phyloP scores from a whole-genome alignment of 1,140 invertebrate genomes.

The Trachymyrmex cornetzi region DNA sequence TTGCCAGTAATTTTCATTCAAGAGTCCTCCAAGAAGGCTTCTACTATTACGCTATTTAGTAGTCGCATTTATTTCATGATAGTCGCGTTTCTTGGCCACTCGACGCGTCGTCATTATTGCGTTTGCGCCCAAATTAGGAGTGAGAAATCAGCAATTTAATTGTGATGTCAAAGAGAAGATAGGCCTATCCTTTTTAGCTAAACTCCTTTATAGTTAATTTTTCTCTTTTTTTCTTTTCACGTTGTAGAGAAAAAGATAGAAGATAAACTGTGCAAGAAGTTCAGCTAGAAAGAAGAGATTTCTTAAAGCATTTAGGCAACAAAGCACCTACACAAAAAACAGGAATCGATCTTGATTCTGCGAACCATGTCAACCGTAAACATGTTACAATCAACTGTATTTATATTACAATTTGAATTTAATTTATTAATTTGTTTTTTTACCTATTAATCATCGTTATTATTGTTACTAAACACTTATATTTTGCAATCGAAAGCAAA shows the following conservation, averaged over 20 bases:
- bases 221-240: too few species aligned
- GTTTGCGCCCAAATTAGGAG: constrained; percentile 1
- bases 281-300: too few species aligned
- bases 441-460: neutral
- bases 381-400: neutral
- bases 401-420: neutral
- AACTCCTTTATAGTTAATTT: too few species aligned
- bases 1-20: constrained; percentile 39
- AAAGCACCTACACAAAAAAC: neutral
- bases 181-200: too few species aligned
- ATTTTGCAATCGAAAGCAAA: neutral
- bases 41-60: constrained; percentile 4
- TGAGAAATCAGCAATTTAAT: constrained; percentile 14
- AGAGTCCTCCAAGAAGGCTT: constrained; percentile 13
- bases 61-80: constrained; percentile 37
- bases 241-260: too few species aligned
- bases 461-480: neutral
- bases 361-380: neutral
- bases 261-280: too few species aligned
- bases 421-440: neutral
- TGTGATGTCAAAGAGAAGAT: neutral
- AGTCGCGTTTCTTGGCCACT: neutral
- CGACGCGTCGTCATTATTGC: neutral
- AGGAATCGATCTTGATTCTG: neutral
- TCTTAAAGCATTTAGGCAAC: neutral